Evolutionary conservation across 2,888 invertebrate genomes (phyloP), one percentile per base, ranked within the genome.

Genomic region (Onchidella celtica): DNA sequence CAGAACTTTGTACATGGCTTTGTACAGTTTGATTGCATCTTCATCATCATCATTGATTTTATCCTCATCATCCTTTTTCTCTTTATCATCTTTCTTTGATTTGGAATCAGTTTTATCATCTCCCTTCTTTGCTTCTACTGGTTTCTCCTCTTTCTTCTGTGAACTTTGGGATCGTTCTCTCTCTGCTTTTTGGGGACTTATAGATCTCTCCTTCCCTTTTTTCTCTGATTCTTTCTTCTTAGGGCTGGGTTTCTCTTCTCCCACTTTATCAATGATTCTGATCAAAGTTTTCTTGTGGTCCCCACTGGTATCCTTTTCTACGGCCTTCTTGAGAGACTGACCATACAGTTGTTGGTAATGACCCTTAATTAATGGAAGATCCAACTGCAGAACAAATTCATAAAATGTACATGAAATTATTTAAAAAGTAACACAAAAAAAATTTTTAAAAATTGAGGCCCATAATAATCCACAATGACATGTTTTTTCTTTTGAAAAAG

Each of bases 351-450:
- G 89, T 79, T 90, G 87, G 86, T 92, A 94, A 76, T 87, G 86
- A 9, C 89, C 91, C 81, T 93, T 92, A 79, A 94, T 93, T 77
- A 92, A 92, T 40, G 88, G 87, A n/a, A 94, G 88, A 86, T 94
- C 94, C 78, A 93, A 88, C 94, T 94, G 87, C 36, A 47, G 55
- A n/a, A n/a, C n/a, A n/a, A n/a, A n/a, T n/a, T n/a, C n/a, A n/a
- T n/a, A n/a, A n/a, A n/a, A n/a, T n/a, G n/a, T n/a, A n/a, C n/a
- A n/a, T n/a, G n/a, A n/a, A n/a, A n/a, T n/a, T n/a, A n/a, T n/a
- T n/a, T n/a, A n/a, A n/a, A n/a, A n/a, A n/a, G n/a, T n/a, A n/a
- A n/a, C n/a, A n/a, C n/a, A n/a, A n/a, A n/a, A n/a, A n/a, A n/a
- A n/a, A n/a, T n/a, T n/a, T n/a, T n/a, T n/a, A n/a, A n/a, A n/a